A percentile compares a stretch with the other conserved stretches of the same genome.
phyloP scores from a whole-genome alignment of 2,113 vertebrate genomes.

The Silurus glanis region DNA sequence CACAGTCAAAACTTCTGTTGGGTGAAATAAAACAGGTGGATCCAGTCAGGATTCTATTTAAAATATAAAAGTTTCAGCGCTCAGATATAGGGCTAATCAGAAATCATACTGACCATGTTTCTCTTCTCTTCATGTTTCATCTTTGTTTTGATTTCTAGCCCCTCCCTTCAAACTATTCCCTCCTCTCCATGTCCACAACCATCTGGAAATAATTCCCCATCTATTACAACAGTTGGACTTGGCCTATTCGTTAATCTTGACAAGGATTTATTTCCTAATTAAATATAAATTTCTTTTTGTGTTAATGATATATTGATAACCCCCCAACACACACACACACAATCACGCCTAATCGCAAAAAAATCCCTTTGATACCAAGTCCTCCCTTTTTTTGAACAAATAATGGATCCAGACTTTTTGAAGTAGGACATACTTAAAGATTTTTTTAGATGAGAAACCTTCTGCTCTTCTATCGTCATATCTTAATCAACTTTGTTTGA shows the following conservation, averaged over 20 bases:
- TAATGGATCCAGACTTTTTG: not conserved
- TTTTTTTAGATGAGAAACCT: not conserved
- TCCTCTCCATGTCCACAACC: constrained; percentile 22
- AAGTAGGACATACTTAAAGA: not conserved
- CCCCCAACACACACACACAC: not conserved
- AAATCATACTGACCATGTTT: constrained; percentile 6
- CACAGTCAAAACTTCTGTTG: not conserved
- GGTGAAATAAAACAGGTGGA: not conserved
- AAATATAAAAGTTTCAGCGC: not conserved
- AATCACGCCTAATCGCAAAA: not conserved
- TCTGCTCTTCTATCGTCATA: not conserved
- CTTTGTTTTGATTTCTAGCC: constrained; percentile 31
- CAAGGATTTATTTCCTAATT: constrained; percentile 53
- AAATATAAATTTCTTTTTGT: constrained; percentile 41
- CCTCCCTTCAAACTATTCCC: constrained; percentile 16
- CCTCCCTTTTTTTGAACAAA: not conserved
- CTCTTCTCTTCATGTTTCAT: constrained; percentile 3
- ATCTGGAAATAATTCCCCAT: constrained; percentile 57
- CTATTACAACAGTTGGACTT: constrained; percentile 48
- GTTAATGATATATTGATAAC: constrained; percentile 37
- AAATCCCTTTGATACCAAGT: not conserved
- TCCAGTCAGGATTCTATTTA: not conserved
- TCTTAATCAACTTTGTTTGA: not conserved
- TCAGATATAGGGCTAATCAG: not conserved
- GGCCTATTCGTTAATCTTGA: constrained; percentile 55